These are phyloP conservation scores for Chromobotia macracanthus DNA, from an alignment of 2,797 vertebrate genomes.

Conservation along the genomic window DNA sequence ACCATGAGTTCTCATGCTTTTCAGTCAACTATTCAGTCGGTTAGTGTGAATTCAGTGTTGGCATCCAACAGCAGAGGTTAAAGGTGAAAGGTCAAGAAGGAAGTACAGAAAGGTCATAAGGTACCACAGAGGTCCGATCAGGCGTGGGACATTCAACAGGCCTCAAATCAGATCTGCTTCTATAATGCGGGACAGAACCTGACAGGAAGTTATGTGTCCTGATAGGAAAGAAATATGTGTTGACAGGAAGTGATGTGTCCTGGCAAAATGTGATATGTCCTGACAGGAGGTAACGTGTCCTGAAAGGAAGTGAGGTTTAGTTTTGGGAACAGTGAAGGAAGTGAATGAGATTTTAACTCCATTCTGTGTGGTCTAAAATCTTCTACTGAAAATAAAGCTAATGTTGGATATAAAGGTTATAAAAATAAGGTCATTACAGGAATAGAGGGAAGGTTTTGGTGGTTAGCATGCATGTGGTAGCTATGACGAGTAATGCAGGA, in stretches of 20 bases:
- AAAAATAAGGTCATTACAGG: too few species aligned
- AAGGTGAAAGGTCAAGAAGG: conserved; percentile 39
- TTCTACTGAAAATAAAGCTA: neutral
- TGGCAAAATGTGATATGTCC: too few species aligned
- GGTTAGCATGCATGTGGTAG: conserved; percentile 26
- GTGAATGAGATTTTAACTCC: neutral
- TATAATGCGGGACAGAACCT: neutral
- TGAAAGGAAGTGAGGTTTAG: neutral
- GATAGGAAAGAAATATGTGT: conserved; percentile 22
- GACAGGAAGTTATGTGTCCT: conserved; percentile 17
- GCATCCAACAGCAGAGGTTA: conserved; percentile 27
- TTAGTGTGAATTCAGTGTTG: neutral
- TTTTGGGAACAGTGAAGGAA: neutral
- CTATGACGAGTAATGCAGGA: conserved; percentile 18
- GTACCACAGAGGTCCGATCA: neutral
- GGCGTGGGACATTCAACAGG: neutral
- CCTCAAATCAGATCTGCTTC: neutral
- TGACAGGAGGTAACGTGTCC: too few species aligned
- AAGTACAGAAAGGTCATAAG: conserved; percentile 1
- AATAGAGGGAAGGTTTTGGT: neutral
- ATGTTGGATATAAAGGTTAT: neutral
- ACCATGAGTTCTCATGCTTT: conserved; percentile 42
- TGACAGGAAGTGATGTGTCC: too few species aligned
- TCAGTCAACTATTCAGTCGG: conserved; percentile 22
- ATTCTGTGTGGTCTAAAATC: neutral